Evolutionary conservation across 2,113 vertebrate genomes (phyloP), one percentile per base, ranked within the genome.

Genomic region (Phrynocephalus versicolor): DNA sequence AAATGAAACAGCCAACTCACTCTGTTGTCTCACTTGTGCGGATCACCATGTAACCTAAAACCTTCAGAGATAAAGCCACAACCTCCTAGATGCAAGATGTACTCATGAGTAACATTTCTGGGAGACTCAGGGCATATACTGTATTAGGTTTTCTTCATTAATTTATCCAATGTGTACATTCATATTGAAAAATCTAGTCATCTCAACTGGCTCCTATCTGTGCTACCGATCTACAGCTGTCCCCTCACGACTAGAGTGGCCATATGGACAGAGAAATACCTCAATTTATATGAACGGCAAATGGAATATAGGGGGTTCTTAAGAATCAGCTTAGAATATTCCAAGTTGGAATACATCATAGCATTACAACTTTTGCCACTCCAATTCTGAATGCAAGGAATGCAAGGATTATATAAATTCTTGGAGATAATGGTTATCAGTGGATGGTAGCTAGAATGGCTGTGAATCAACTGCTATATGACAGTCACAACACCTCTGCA

Each of bases 331-430:
- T 15, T 67, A 73, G 81, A 80, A n/a, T 37, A 83, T 45, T 23
- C 25, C 1, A 3, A 37, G 10, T 70, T 39, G 30, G 71, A 0
- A 1, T 1, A 35, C 0, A 0, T 1, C 30, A 33, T 27, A 79
- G 75, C 45, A 21, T 87, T 79, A 82, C 1, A 78, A 3, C 0
- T 8, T 81, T 23, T 39, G 62, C 3, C 16, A 39, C 16, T 85
- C 37, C 16, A 57, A 71, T 12, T 23, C 12, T 78, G 10, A 57
- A 13, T 57, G 8, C 15, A n/a, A 83, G 25, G 58, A 83, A n/a
- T n/a, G n/a, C 25, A 37, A 21, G 45, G 45, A 51, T 51, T 51
- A 51, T 5, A 51, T 51, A 10, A 51, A 51, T 51, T 51, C 45
- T 6, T 51, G 45, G 45, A 51, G 45, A 51, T 51, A 6, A 51